phyloP scores from a whole-genome alignment of 2,888 invertebrate species.

The Rotaria socialis region DNA sequence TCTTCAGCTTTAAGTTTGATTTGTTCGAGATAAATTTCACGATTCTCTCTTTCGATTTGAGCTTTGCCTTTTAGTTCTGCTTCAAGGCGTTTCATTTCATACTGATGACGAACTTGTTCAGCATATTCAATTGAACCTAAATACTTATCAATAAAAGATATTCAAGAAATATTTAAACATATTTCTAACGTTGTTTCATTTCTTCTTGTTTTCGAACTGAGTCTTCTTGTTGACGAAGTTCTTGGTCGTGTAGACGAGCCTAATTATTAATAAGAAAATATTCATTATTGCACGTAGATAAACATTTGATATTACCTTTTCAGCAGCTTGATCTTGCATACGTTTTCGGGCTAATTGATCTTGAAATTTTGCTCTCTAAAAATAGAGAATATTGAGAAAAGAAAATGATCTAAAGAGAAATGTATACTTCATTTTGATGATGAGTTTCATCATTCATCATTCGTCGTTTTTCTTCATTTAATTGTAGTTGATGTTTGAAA shows the following conservation, averaged over 20 bases:
- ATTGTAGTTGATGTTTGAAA: slow-evolving; percentile 78
- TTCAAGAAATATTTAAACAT: background rate
- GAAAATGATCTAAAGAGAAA: background rate
- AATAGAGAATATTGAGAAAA: background rate
- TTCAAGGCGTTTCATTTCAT: slow-evolving; percentile 82
- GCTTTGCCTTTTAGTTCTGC: slow-evolving; percentile 81
- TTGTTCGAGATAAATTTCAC: slow-evolving; percentile 88
- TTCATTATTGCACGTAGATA: background rate
- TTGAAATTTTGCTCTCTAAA: slow-evolving; percentile 81
- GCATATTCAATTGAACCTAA: slow-evolving; percentile 87
- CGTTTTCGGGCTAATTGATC: slow-evolving; percentile 89
- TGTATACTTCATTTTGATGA: slow-evolving; percentile 61
- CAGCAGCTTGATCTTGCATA: slow-evolving; percentile 80
- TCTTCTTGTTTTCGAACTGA: slow-evolving; percentile 94
- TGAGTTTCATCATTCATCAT: slow-evolving; percentile 84
- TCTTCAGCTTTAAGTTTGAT: slow-evolving; percentile 78
- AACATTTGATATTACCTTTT: slow-evolving; percentile 64
- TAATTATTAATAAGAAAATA: slow-evolving; percentile 50
- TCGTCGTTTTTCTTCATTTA: slow-evolving; percentile 87
- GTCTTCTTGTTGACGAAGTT: slow-evolving; percentile 86
- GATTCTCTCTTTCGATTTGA: slow-evolving; percentile 87
- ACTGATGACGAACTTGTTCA: slow-evolving; percentile 82
- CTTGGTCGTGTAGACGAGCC: slow-evolving; percentile 86
- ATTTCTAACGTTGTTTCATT: slow-evolving; percentile 66
- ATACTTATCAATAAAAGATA: slow-evolving; percentile 44